Evolutionary conservation across 1,140 invertebrate species (phyloP).

Genomic region (Drosophila nigrodunni): DNA sequence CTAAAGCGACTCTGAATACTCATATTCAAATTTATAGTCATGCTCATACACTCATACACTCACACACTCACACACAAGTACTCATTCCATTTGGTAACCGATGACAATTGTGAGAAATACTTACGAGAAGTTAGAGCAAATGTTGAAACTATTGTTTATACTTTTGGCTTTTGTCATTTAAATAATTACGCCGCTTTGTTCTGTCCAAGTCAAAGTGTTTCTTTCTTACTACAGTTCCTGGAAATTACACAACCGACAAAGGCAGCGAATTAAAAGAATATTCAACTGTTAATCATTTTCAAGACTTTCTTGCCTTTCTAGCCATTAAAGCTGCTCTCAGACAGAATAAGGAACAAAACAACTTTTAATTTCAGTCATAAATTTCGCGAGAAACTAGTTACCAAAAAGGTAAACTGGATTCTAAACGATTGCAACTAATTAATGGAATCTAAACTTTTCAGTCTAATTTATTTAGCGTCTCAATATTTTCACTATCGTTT

Average conservation of each 20-base stretch:
- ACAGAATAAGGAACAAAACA: conserved; percentile 5
- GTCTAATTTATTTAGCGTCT: conserved; percentile 25
- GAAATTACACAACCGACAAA: conserved; percentile 10
- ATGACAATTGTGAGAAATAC: conserved; percentile 57
- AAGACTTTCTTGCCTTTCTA: not conserved
- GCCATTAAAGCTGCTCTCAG: not conserved
- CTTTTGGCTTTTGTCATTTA: conserved; percentile 42
- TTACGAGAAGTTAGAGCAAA: conserved; percentile 29
- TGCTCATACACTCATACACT: conserved; percentile 10
- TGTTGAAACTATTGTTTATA: conserved; percentile 52
- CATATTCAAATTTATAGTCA: conserved; percentile 8
- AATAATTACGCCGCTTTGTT: conserved; percentile 47
- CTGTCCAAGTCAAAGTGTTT: not conserved
- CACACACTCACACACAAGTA: conserved; percentile 5
- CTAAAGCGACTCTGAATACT: conserved; percentile 49
- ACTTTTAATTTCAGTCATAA: conserved; percentile 13
- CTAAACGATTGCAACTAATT: not conserved
- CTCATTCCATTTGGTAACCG: conserved; percentile 34
- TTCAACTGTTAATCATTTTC: not conserved
- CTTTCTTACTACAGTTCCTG: conserved; percentile 1
- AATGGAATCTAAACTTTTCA: conserved; percentile 4
- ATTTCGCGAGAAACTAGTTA: conserved; percentile 25
- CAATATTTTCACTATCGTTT: conserved; percentile 26
- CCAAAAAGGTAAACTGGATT: conserved; percentile 9
- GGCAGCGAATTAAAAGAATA: not conserved